Base-by-base conservation (phyloP, 64 coral and sea anemone species). In the Actinia tenebrosa region DNA sequence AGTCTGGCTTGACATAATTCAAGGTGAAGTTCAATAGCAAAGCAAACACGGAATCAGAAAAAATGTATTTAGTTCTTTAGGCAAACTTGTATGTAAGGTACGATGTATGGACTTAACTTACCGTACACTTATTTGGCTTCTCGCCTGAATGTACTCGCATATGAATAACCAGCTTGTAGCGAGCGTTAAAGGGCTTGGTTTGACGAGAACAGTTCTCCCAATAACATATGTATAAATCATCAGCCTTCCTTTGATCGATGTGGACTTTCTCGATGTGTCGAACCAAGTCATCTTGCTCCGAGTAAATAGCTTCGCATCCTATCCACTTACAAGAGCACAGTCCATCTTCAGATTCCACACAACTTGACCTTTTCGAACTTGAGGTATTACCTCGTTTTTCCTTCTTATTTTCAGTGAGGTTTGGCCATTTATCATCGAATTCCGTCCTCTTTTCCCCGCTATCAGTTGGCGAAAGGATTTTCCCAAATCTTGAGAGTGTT, bases 211-310 rank as follows among this genome's bases (percentile, higher is more conserved):
- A 99, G 45, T 92, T 80, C 26, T 99, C 91, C 97, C 97, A 99
- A 52, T 93, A 99, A 60, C 97, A 99, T 77, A 99, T 95, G 60
- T 95, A 99, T 71, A 95, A 90, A 86, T 99, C 97, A 52, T 99
- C 97, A 3, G 97, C 93, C 64, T 99, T 99, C 54, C 97, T 90
- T 68, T 99, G 97, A 63, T 99, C 97, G 78, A 99, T 99, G 86
- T 99, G 97, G 64, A 99, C 97, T 86, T 99, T 99, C 58, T 99
- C 97, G 25, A 99, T 99, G 43, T 99, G 97, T 44, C 97, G 88
- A 27, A 99, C 97, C 46, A 99, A 71, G 85, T 99, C 97, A 64
- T 99, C 94, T 88, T 92, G 91, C 63, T 99, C 97, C 8, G 90
- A 92, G 87, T 92, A 99, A 27, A 92, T 53, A 2, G 78, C 54